Conservation (phyloP, 2,113 vertebrate species). For the Chlamydotis undulata region DNA sequence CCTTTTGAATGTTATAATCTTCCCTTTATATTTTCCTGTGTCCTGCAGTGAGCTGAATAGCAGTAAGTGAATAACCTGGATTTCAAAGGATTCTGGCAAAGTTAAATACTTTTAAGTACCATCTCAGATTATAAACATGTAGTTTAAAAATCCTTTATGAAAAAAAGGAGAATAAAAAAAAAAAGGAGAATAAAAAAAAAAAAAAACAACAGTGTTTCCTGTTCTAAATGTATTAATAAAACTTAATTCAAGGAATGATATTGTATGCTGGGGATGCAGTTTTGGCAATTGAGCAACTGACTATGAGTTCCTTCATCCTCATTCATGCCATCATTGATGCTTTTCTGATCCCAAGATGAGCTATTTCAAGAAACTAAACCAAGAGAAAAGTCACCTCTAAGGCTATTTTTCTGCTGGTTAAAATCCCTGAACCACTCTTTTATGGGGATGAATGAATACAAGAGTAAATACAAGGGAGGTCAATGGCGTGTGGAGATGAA, state of each 20-base stretch:
- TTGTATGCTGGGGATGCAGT: background rate
- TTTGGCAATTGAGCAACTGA: background rate
- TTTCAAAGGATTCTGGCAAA: background rate
- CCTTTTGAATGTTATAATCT: background rate
- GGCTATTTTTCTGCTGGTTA: background rate
- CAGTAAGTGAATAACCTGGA: background rate
- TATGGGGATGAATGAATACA: background rate
- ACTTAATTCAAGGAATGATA: background rate
- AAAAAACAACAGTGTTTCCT: background rate
- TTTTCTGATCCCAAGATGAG: background rate
- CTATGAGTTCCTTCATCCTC: background rate
- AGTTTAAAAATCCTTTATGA: background rate
- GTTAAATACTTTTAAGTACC: background rate
- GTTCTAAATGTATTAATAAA: background rate
- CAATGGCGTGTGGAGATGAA: background rate
- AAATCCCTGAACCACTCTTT: background rate
- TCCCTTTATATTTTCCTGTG: background rate
- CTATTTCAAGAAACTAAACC: background rate
- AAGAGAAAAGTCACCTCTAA: background rate
- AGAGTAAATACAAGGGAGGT: background rate
- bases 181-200: background rate
- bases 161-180: accelerated
- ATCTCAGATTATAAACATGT: background rate
- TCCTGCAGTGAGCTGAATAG: background rate
- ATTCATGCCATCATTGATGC: accelerated